Percentiles rank a stretch among this genome's conserved stretches.
Evolutionary conservation across 2,113 vertebrate genomes (phyloP).

Genomic region (Fulica atra): DNA sequence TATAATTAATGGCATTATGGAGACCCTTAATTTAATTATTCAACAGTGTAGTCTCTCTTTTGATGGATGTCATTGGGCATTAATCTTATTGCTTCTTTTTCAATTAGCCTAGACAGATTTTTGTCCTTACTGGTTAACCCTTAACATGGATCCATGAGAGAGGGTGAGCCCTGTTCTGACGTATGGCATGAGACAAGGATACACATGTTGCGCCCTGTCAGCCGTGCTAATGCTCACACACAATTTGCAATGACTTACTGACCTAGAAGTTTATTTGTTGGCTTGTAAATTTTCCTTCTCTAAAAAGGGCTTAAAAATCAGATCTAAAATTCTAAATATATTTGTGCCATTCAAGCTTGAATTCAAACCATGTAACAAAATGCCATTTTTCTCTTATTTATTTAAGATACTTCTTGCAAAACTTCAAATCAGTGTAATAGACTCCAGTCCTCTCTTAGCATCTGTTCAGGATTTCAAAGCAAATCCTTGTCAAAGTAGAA

Average conservation of each 20-base stretch:
- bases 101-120: not conserved
- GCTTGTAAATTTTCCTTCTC: not conserved
- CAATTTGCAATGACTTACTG: not conserved
- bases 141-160: not conserved
- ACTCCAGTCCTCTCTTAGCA: not conserved
- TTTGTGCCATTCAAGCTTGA: not conserved
- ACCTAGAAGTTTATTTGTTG: not conserved
- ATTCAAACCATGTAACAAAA: not conserved
- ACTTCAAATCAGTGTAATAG: not conserved
- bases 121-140: not conserved
- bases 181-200: not conserved
- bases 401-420: not conserved
- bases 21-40: constrained; percentile 29
- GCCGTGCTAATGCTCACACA: not conserved
- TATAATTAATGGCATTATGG: constrained; percentile 15
- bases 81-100: constrained; percentile 15
- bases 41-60: constrained; percentile 13
- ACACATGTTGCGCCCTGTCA: not conserved
- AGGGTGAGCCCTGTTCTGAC: not conserved
- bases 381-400: not conserved
- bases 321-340: not conserved
- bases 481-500: not conserved
- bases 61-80: constrained; percentile 29
- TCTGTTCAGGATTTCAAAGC: not conserved
- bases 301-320: not conserved